Evolutionary conservation across 2,888 invertebrate genomes (phyloP).

Genomic region (Trissolcus brochymenae): DNA sequence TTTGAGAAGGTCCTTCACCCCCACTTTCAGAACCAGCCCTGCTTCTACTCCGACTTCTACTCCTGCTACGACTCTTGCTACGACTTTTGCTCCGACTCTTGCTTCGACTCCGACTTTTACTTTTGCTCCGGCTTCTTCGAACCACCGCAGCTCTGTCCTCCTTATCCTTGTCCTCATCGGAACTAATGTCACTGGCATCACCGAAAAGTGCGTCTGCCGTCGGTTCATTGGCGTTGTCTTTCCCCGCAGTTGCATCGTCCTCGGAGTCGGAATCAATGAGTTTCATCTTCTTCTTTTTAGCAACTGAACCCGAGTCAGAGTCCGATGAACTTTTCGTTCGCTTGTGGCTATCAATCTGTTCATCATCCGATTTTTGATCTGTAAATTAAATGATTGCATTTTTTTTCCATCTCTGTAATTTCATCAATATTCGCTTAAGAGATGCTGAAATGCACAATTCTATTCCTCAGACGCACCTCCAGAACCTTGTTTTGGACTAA

Average conservation of each 20-base stretch:
- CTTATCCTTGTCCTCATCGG: constrained; percentile 83
- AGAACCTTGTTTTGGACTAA: constrained; percentile 61
- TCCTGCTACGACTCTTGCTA: constrained; percentile 70
- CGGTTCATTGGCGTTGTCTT: constrained; percentile 77
- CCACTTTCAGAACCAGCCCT: constrained; percentile 71
- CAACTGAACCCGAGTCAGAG: constrained; percentile 65
- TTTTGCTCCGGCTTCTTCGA: constrained; percentile 75
- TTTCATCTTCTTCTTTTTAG: constrained; percentile 77
- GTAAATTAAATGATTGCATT: background rate
- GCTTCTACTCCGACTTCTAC: constrained; percentile 73
- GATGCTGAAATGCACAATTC: constrained; percentile 62
- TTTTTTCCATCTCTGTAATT: constrained; percentile 52
- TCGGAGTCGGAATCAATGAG: constrained; percentile 83
- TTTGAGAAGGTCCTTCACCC: constrained; percentile 68
- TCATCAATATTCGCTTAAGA: constrained; percentile 62
- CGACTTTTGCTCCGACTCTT: constrained; percentile 75
- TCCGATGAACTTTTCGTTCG: constrained; percentile 67
- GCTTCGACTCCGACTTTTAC: constrained; percentile 68
- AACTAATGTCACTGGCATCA: constrained; percentile 94
- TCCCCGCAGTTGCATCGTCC: constrained; percentile 73
- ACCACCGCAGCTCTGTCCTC: constrained; percentile 33
- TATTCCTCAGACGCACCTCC: constrained; percentile 60
- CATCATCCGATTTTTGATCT: constrained; percentile 42
- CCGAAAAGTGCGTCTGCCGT: constrained; percentile 93
- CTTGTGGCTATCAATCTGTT: constrained; percentile 63